A percentile compares a stretch with the other conserved stretches of the same genome.
Conservation (phyloP, 2,888 invertebrate species). For the Apodemia duryi region DNA sequence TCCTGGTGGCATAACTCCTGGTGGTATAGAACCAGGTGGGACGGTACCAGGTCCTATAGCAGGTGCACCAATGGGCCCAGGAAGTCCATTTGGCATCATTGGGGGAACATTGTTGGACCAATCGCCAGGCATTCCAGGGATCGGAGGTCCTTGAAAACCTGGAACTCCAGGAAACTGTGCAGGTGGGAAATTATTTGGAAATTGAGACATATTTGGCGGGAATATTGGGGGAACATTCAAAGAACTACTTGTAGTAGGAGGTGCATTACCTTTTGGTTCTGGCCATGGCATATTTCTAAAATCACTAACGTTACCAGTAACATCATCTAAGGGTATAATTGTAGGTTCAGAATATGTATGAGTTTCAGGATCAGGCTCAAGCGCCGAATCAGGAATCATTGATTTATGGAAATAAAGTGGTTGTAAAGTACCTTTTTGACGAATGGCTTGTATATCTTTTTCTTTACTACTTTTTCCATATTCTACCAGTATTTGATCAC, state of each 20-base stretch:
- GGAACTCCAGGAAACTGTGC: slow-evolving; percentile 66
- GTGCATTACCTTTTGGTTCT: slow-evolving; percentile 85
- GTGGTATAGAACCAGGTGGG: slow-evolving; percentile 52
- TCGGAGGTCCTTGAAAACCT: slow-evolving; percentile 61
- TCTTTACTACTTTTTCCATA: slow-evolving; percentile 91
- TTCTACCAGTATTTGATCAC: slow-evolving; percentile 82
- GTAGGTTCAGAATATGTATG: slow-evolving; percentile 88
- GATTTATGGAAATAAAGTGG: slow-evolving; percentile 89
- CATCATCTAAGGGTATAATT: slow-evolving; percentile 93
- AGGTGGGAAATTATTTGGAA: slow-evolving; percentile 65
- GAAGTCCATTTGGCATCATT: slow-evolving; percentile 57
- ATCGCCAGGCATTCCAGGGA: slow-evolving; percentile 49
- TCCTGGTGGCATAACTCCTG: slow-evolving; percentile 52
- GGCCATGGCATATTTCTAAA: slow-evolving; percentile 90
- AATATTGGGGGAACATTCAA: slow-evolving; percentile 66
- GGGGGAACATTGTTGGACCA: slow-evolving; percentile 65
- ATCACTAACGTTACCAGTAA: slow-evolving; percentile 89
- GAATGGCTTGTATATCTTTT: slow-evolving; percentile 90
- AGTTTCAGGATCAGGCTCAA: slow-evolving; percentile 92
- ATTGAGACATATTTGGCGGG: slow-evolving; percentile 65
- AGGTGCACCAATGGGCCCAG: slow-evolving; percentile 50
- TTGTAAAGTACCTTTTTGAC: slow-evolving; percentile 91
- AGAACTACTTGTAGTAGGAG: slow-evolving; percentile 49
- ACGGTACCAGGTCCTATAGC: slow-evolving; percentile 33
- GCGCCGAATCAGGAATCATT: slow-evolving; percentile 91